Evolutionary conservation across 2,113 vertebrate genomes (phyloP), one percentile per base, ranked within the genome.

Genomic region (Manacus vitellinus): DNA sequence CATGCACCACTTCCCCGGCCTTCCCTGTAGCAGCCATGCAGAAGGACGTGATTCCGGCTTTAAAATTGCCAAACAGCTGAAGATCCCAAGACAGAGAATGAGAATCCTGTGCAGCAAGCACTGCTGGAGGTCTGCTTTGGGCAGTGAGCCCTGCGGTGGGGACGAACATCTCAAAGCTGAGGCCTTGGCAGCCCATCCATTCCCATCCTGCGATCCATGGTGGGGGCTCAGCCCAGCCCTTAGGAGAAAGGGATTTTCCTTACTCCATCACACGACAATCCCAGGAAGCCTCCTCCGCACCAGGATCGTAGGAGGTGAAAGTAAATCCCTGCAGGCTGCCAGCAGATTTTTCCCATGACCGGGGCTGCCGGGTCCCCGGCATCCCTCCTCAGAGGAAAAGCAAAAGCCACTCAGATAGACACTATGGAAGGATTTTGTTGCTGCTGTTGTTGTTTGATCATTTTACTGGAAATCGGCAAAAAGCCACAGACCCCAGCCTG

Each of bases 171-270:
- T 14, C 4, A 9, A 74, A 73, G 30, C 35, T 5, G 5, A 1
- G 4, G 56, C 66, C 51, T 73, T 66, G 77, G 70, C 81, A 92
- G 56, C 23, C 39, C 44, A 27, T 21, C 81, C 61, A 10, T 54
- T 93, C 77, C 85, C 91, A 74, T 8, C 63, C 63, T 9, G 9
- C 2, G 4, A 58, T 12, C 63, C 58, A 44, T 2, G 21, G 23
- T 23, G 37, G 66, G 47, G 54, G 49, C 49, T 84, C 1, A 1
- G 75, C 68, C 41, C 87, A 81, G 73, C 83, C 71, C 33, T 31
- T 33, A 3, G 18, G 55, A 83, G 46, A 88, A 54, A 1, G 23
- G 91, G 76, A 47, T 55, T 96, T 94, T 94, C 92, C 95, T 95
- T 63, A 73, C 18, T 47, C 55, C 7, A 1, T 12, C 6, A 0